A percentile compares a stretch with the other conserved stretches of the same genome.
phyloP scores from a whole-genome alignment of 1,140 invertebrate genomes.

The Drosophila sechellia region DNA sequence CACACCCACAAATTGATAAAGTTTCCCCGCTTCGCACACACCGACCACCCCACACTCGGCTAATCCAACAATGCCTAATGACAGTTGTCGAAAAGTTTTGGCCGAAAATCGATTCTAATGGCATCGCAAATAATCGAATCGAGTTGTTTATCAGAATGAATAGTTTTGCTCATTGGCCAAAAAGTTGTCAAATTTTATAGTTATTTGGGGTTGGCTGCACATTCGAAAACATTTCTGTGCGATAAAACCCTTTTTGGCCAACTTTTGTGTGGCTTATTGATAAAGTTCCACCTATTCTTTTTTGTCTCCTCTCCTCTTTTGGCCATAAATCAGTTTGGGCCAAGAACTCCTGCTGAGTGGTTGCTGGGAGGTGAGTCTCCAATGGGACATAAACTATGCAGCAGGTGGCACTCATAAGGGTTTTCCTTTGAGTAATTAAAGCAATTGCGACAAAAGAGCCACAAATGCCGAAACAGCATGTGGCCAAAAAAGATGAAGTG shows the following conservation, averaged over 20 bases:
- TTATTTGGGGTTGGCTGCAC: slow-evolving; percentile 49
- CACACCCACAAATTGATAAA: slow-evolving; percentile 80
- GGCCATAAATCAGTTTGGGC: slow-evolving; percentile 54
- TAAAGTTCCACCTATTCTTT: slow-evolving; percentile 45
- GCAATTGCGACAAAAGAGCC: slow-evolving; percentile 65
- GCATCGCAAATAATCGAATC: slow-evolving; percentile 76
- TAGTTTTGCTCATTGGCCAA: slow-evolving; percentile 13
- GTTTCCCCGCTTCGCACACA: slow-evolving; percentile 41
- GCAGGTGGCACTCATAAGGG: slow-evolving; percentile 63
- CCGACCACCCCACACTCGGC: not conserved
- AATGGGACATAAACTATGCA: slow-evolving; percentile 56
- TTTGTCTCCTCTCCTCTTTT: too few species aligned
- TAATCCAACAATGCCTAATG: slow-evolving; percentile 76
- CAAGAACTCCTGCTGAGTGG: slow-evolving; percentile 34
- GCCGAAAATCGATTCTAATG: slow-evolving; percentile 77
- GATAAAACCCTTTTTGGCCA: slow-evolving; percentile 33
- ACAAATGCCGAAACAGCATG: slow-evolving; percentile 44
- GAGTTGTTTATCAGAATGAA: slow-evolving; percentile 67
- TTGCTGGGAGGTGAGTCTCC: slow-evolving; percentile 18
- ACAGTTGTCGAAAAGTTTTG: slow-evolving; percentile 76
- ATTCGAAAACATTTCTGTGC: slow-evolving; percentile 37
- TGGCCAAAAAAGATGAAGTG: not conserved
- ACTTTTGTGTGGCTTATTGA: slow-evolving; percentile 61
- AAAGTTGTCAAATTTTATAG: slow-evolving; percentile 75
- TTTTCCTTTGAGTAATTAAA: slow-evolving; percentile 66